These are phyloP conservation scores for Ursus arctos DNA, from an alignment of 2,113 vertebrate species.

Conservation along the genomic window DNA sequence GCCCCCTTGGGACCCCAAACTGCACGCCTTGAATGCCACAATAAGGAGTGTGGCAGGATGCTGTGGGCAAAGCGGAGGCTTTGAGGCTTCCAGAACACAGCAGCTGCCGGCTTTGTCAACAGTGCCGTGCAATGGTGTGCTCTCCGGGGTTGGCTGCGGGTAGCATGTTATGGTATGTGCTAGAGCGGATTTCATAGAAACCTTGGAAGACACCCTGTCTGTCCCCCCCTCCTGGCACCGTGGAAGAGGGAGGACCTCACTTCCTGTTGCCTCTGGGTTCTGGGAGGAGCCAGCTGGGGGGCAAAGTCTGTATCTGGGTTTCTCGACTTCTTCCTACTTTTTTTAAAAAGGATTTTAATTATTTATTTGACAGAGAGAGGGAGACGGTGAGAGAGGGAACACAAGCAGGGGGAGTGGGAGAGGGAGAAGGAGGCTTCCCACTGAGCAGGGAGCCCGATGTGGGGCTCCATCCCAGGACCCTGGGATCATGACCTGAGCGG, in stretches of 20 bases:
- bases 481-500: no score
- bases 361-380: no score
- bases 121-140: rapidly evolving
- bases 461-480: no score
- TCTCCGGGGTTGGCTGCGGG: not conserved
- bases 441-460: no score
- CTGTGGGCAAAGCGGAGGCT: not conserved
- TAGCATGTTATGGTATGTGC: not conserved
- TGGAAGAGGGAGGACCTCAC: not conserved
- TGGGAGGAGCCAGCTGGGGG: not conserved
- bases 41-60: not conserved
- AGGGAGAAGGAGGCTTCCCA: no score
- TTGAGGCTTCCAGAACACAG: not conserved
- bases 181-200: not conserved
- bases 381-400: no score
- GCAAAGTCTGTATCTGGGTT: not conserved
- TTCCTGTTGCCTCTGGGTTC: not conserved
- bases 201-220: not conserved
- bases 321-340: not conserved
- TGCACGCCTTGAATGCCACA: not conserved
- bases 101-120: not conserved
- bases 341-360: no score
- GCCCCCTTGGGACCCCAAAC: not conserved
- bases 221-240: not conserved
- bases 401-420: no score